phyloP scores from a whole-genome alignment of 2,888 invertebrate genomes.

The Hedya salicella region DNA sequence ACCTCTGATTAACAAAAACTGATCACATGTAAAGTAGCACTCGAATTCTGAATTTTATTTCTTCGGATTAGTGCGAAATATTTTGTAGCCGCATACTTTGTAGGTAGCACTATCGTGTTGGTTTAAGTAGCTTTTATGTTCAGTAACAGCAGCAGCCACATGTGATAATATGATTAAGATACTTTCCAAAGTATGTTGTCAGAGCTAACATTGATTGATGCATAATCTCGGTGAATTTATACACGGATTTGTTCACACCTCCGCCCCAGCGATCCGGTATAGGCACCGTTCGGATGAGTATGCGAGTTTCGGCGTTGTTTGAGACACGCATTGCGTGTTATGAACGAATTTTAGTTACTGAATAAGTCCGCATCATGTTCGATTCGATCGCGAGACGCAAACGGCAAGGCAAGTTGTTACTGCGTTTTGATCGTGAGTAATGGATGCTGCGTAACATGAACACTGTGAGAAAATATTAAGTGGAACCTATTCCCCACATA shows the following conservation, averaged over 20 bases:
- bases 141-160: neutral
- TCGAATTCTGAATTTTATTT: constrained; percentile 16
- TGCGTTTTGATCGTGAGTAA: constrained; percentile 63
- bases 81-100: constrained; percentile 17
- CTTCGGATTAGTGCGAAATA: constrained; percentile 17
- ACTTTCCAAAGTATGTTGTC: neutral
- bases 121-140: constrained; percentile 1
- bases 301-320: constrained; percentile 58
- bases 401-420: constrained; percentile 60
- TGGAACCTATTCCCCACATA: constrained; percentile 55
- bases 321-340: constrained; percentile 58
- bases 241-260: constrained; percentile 62
- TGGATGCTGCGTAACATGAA: constrained; percentile 58
- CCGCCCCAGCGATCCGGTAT: constrained; percentile 51
- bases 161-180: constrained; percentile 6
- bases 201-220: constrained; percentile 48
- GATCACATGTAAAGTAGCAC: constrained; percentile 31
- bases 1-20: constrained; percentile 50
- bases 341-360: constrained; percentile 59
- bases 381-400: constrained; percentile 60
- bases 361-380: constrained; percentile 59
- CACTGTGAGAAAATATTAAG: constrained; percentile 64
- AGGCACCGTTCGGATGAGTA: constrained; percentile 57
- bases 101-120: neutral
- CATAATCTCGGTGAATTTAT: constrained; percentile 61